These are phyloP conservation scores for Virgularia gustaviana DNA, from an alignment of 92 coral and sea anemone genomes.

Conservation along the genomic window DNA sequence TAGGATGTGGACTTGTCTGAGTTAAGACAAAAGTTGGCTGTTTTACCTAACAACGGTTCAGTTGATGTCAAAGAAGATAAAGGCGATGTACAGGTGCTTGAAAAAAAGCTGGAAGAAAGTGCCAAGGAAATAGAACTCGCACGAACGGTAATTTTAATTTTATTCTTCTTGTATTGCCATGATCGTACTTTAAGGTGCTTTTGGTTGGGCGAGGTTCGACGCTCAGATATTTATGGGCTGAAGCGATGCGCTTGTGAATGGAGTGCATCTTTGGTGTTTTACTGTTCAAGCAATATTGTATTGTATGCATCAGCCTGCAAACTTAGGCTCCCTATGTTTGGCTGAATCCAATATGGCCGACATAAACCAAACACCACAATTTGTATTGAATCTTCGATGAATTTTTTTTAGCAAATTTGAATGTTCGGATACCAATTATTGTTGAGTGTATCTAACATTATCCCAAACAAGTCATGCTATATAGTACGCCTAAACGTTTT, in stretches of 20 bases:
- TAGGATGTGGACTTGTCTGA: not conserved
- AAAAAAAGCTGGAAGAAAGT: constrained; percentile 3
- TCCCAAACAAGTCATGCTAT: too few relatives aligned
- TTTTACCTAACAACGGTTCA: constrained; percentile 13
- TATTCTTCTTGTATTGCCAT: not conserved
- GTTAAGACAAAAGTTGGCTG: not conserved
- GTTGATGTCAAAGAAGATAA: not conserved
- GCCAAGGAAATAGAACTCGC: constrained; percentile 11
- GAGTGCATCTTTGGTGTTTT: not conserved
- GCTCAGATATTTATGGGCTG: not conserved
- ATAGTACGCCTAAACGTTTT: too few relatives aligned
- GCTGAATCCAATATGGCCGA: not conserved
- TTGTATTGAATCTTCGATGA: too few relatives aligned
- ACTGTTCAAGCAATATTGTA: not conserved
- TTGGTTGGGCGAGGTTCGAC: not conserved
- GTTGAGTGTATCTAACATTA: too few relatives aligned
- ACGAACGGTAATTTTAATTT: constrained; percentile 2
- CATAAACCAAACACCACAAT: too few relatives aligned
- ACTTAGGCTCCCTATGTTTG: too few relatives aligned
- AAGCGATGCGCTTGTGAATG: not conserved
- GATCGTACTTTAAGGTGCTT: not conserved
- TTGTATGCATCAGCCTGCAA: not conserved
- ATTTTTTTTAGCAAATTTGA: too few relatives aligned
- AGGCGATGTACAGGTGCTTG: not conserved
- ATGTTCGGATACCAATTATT: too few relatives aligned